Percentiles rank a stretch among this genome's conserved stretches.
Evolutionary conservation across 2,888 invertebrate genomes (phyloP).

Genomic region (Erebia epiphron): DNA sequence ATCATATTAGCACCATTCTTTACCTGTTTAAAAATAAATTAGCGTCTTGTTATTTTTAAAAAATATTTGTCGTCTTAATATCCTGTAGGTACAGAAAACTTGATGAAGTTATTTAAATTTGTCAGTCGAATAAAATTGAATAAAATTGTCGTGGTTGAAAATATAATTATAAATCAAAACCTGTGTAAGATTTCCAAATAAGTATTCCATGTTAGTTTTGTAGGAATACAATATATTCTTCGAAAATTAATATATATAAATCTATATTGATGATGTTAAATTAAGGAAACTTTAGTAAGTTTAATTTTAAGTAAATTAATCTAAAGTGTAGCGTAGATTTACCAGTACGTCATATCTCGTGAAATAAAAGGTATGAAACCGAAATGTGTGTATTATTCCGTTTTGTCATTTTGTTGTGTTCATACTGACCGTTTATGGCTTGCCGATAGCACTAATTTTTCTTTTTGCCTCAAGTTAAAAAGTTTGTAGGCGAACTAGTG

Average conservation of each 20-base stretch:
- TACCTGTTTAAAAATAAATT: background rate
- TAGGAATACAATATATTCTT: background rate
- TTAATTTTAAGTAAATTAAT: background rate
- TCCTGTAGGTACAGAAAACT: background rate
- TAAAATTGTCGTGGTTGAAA: background rate
- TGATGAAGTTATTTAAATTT: background rate
- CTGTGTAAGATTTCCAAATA: background rate
- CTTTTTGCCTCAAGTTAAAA: background rate
- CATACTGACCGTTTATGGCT: background rate
- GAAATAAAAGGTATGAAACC: slow-evolving; percentile 13
- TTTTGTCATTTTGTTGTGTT: background rate
- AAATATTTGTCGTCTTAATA: slow-evolving; percentile 2
- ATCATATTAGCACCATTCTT: too few species aligned
- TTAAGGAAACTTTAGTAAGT: slow-evolving; percentile 4
- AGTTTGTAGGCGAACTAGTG: background rate
- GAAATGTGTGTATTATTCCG: slow-evolving; percentile 5
- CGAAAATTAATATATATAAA: background rate
- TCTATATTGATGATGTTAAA: background rate
- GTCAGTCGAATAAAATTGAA: background rate
- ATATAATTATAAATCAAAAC: background rate
- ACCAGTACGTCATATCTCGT: background rate
- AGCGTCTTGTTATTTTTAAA: background rate
- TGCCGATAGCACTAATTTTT: background rate
- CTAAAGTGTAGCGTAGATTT: slow-evolving; percentile 2
- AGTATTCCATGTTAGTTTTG: background rate